Evolutionary conservation across 2,888 invertebrate genomes (phyloP).

Genomic region (Blastobasis adustella): DNA sequence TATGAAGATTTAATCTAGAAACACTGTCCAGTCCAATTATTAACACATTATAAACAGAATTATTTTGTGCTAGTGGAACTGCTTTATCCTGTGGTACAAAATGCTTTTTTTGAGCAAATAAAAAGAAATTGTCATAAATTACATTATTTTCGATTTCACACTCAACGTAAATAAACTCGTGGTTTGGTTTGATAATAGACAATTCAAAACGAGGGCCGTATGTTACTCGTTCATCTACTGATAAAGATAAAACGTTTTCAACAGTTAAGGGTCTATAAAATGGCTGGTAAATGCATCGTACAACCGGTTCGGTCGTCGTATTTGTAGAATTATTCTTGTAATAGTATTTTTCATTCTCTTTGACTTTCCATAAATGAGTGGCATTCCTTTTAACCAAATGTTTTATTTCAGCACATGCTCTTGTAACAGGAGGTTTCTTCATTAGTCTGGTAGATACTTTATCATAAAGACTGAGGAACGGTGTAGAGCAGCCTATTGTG

Average conservation of each 20-base stretch:
- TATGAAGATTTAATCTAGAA: slow-evolving; percentile 85
- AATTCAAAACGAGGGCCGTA: slow-evolving; percentile 62
- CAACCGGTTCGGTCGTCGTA: slow-evolving; percentile 34
- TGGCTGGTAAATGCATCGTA: slow-evolving; percentile 71
- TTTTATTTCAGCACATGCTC: neutral
- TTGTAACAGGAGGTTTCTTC: too few relatives aligned
- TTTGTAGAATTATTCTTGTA: slow-evolving; percentile 46
- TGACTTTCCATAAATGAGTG: slow-evolving; percentile 66
- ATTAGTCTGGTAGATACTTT: too few relatives aligned
- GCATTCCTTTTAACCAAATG: slow-evolving; percentile 47
- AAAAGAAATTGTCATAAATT: slow-evolving; percentile 78
- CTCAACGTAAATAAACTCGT: slow-evolving; percentile 80
- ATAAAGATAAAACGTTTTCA: neutral
- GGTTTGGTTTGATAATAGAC: slow-evolving; percentile 26
- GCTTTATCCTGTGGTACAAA: slow-evolving; percentile 13
- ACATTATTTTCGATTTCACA: slow-evolving; percentile 60
- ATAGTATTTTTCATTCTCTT: slow-evolving; percentile 37
- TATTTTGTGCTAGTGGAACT: slow-evolving; percentile 11
- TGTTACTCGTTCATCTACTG: slow-evolving; percentile 33
- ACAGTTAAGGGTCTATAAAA: slow-evolving; percentile 46
- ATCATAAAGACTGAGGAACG: too few relatives aligned
- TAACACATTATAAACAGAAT: slow-evolving; percentile 77
- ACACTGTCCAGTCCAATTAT: slow-evolving; percentile 87
- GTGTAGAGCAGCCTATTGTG: too few relatives aligned
- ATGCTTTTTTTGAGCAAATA: slow-evolving; percentile 67